phyloP scores from a whole-genome alignment of 2,888 invertebrate species.

The Myopa testacea region DNA sequence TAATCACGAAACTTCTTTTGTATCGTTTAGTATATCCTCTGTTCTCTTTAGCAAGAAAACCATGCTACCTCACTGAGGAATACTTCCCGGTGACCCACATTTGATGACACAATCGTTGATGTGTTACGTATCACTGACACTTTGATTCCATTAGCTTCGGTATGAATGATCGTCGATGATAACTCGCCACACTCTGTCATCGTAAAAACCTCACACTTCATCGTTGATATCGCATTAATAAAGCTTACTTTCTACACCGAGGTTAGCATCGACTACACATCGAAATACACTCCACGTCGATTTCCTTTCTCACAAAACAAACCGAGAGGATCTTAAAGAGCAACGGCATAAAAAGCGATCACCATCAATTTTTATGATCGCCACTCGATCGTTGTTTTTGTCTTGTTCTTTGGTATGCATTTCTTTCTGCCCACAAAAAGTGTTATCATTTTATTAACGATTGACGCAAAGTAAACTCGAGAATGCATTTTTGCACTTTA shows the following conservation, averaged over 20 bases:
- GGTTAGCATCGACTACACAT: neutral
- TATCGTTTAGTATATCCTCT: no score
- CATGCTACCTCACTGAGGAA: no score
- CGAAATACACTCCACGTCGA: neutral
- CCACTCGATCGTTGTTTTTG: neutral
- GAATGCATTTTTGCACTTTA: conserved; percentile 8
- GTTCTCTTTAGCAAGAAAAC: no score
- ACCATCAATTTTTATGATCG: conserved; percentile 31
- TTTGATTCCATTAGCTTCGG: no score
- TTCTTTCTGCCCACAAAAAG: conserved; percentile 1
- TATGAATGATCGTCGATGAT: neutral
- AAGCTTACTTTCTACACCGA: neutral
- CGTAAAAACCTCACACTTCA: neutral
- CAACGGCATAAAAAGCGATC: conserved; percentile 14
- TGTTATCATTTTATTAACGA: conserved; percentile 24
- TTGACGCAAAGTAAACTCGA: conserved; percentile 18
- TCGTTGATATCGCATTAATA: neutral
- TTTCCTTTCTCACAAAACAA: neutral
- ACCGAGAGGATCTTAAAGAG: neutral
- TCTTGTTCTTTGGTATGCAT: neutral
- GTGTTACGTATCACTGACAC: no score
- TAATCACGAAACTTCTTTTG: no score
- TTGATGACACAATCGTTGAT: no score
- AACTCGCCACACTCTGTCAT: neutral
- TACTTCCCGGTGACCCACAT: no score